Percentiles rank a stretch among this genome's conserved stretches.
Conservation (phyloP, 2,797 vertebrate species). For the Loris lydekkerianus region DNA sequence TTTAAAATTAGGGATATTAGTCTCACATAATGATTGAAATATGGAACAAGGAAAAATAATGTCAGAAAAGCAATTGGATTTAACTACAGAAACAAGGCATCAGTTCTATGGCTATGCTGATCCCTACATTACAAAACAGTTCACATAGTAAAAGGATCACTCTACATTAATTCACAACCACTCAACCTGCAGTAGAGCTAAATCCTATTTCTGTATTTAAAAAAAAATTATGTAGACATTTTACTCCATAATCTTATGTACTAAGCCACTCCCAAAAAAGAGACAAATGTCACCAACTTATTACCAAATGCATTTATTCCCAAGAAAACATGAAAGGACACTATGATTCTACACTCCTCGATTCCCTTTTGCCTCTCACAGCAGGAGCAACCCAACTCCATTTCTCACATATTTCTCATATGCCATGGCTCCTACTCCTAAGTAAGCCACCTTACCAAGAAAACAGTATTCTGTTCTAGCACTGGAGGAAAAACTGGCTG, state of each 20-base stretch:
- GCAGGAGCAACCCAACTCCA: neutral
- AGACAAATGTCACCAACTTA: neutral
- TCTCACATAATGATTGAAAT: slow-evolving; percentile 31
- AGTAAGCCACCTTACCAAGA: slow-evolving; percentile 23
- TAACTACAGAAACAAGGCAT: slow-evolving; percentile 17
- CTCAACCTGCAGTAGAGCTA: neutral
- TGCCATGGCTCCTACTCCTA: neutral
- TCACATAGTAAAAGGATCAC: neutral
- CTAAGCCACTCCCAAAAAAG: neutral
- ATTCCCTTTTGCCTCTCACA: neutral
- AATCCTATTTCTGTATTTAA: neutral
- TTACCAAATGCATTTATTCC: slow-evolving; percentile 19
- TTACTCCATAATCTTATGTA: neutral
- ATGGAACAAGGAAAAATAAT: neutral
- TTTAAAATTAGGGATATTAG: slow-evolving; percentile 34
- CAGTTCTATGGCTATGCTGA: neutral
- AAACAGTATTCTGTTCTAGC: neutral
- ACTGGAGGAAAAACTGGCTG: neutral
- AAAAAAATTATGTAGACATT: neutral
- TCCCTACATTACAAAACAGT: neutral
- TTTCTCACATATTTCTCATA: neutral
- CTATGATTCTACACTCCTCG: neutral
- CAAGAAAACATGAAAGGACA: neutral
- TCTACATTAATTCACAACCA: slow-evolving; percentile 1
- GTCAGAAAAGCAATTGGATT: neutral